Percentiles rank a stretch among this genome's conserved stretches.
phyloP scores from a whole-genome alignment of 2,888 invertebrate genomes.

The Spialia ferax region DNA sequence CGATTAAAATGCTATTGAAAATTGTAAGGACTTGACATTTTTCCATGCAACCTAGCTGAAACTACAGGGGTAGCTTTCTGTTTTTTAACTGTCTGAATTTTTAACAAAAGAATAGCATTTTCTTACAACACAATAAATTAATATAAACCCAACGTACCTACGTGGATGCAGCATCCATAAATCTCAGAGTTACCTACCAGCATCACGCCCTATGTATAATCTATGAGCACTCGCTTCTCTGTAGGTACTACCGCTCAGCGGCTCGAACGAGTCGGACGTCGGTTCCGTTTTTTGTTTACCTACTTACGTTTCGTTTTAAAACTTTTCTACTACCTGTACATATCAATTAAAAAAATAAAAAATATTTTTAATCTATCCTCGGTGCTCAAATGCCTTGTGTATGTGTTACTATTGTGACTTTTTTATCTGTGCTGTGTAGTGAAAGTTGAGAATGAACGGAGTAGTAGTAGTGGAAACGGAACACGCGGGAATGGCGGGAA shows the following conservation, averaged over 20 bases:
- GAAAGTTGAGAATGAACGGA: slow-evolving; percentile 61
- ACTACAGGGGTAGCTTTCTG: no score
- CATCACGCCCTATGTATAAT: slow-evolving; percentile 28
- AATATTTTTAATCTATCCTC: slow-evolving; percentile 43
- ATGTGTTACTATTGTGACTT: slow-evolving; percentile 48
- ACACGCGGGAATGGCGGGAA: slow-evolving; percentile 59
- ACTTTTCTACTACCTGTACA: slow-evolving; percentile 35
- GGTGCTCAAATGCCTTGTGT: slow-evolving; percentile 51
- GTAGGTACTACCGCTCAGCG: slow-evolving; percentile 57
- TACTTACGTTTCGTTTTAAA: slow-evolving; percentile 49
- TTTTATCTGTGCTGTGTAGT: slow-evolving; percentile 42
- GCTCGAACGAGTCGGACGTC: slow-evolving; percentile 55
- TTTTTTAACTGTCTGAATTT: no score
- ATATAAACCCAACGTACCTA: not conserved
- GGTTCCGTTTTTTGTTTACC: slow-evolving; percentile 47
- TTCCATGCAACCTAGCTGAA: no score
- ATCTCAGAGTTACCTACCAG: not conserved
- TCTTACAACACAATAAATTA: not conserved
- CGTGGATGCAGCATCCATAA: slow-evolving; percentile 11
- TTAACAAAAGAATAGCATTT: no score
- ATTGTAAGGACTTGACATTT: no score
- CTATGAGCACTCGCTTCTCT: slow-evolving; percentile 47
- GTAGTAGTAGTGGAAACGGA: slow-evolving; percentile 57
- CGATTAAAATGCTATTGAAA: no score
- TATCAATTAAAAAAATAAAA: slow-evolving; percentile 39